Evolutionary conservation across 2,888 invertebrate species (phyloP).

Genomic region (Dinocampus coccinellae): DNA sequence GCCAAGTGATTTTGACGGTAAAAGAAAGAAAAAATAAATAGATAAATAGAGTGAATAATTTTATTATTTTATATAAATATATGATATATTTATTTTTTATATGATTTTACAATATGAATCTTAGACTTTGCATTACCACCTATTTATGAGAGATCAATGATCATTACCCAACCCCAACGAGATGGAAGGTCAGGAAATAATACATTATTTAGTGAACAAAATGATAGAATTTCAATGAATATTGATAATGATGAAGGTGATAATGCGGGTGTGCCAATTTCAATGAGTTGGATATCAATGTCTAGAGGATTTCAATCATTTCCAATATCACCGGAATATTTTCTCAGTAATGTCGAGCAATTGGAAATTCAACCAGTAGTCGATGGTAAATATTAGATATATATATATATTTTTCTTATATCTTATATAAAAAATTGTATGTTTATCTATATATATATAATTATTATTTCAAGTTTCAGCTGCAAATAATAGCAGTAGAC

Average conservation of each 20-base stretch:
- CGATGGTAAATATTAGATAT: slow-evolving; percentile 74
- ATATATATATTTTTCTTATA: slow-evolving; percentile 58
- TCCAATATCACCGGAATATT: slow-evolving; percentile 79
- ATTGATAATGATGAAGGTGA: slow-evolving; percentile 1
- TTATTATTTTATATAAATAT: neutral
- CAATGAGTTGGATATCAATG: slow-evolving; percentile 75
- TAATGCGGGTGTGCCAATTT: slow-evolving; percentile 71
- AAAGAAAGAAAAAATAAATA: neutral
- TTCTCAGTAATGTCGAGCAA: slow-evolving; percentile 78
- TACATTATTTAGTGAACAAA: neutral
- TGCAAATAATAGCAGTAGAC: slow-evolving; percentile 67
- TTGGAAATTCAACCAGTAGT: slow-evolving; percentile 85
- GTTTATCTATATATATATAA: neutral
- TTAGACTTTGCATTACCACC: neutral
- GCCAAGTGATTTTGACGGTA: slow-evolving; percentile 1
- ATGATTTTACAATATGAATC: neutral
- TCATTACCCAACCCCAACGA: neutral
- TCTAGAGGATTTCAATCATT: slow-evolving; percentile 73
- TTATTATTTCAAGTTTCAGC: neutral
- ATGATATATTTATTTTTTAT: neutral
- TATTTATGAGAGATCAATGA: neutral
- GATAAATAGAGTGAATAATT: neutral
- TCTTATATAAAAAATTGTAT: no score
- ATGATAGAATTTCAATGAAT: neutral
- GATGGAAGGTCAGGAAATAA: neutral